Conservation (phyloP, 35 echinoderm and acorn worm species). For the Apostichopus japonicus region DNA sequence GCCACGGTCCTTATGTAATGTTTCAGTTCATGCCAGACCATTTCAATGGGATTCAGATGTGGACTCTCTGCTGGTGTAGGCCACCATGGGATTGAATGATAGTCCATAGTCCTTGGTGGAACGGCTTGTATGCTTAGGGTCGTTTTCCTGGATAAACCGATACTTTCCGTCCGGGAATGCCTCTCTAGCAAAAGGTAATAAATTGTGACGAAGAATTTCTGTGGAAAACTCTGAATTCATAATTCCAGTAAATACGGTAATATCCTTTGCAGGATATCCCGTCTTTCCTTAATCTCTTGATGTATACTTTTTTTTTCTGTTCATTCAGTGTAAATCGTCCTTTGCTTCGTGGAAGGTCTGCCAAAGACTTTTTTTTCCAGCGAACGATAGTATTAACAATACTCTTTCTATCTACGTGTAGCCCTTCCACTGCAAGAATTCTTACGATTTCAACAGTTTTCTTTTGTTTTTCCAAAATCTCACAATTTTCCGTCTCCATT, state of each 20-base stretch:
- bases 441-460: neutral
- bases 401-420: neutral
- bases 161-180: too few relatives aligned
- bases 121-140: conserved; percentile 68
- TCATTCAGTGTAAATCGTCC: neutral
- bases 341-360: neutral
- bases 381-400: neutral
- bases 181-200: too few relatives aligned
- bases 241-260: neutral
- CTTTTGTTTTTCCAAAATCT: neutral
- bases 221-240: conserved; percentile 73
- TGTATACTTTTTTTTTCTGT: too few relatives aligned
- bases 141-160: conserved; percentile 67
- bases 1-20: conserved; percentile 7
- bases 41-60: neutral
- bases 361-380: neutral
- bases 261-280: conserved; percentile 53
- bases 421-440: neutral
- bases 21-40: conserved; percentile 40
- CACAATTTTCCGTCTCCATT: neutral
- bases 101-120: neutral
- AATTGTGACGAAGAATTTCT: neutral
- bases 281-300: conserved; percentile 39
- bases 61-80: conserved; percentile 33
- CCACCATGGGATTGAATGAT: conserved; percentile 57